Evolutionary conservation across 2,888 invertebrate species (phyloP), one percentile per base, ranked within the genome.

Genomic region (Nemurella pictetii): DNA sequence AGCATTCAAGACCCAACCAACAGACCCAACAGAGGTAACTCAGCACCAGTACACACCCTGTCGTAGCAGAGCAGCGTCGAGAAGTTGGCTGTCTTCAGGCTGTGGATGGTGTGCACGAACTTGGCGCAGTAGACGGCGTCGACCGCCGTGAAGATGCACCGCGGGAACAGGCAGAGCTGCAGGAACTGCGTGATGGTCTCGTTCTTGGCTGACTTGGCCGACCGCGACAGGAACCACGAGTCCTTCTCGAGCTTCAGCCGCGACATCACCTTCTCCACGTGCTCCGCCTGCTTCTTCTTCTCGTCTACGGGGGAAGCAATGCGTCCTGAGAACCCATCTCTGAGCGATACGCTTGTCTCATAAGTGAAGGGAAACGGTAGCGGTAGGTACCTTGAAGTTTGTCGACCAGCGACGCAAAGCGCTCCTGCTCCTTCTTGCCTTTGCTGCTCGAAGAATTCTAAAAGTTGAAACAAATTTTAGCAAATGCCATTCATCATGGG

Each of bases 91-190:
- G 98, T 98, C 91, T 97, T 97, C 88, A 99, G 92, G 88, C 95
- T 95, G 91, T 99, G 99, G 88, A 99, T 95, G 7, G 97, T 96
- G 89, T 98, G 96, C 86, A 99, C 97, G 91, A 99, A 99, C 92
- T 98, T 96, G 0, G 99, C 98, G 91, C 98, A 98, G 91, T 97
- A 99, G 85, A 99, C 93, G 36, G 99, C 98, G 92, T 99, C 99
- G 83, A 96, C 94, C 83, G 98, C 96, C 27, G 99, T 98, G 91
- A 98, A 99, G 86, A 98, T 96, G 91, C 98, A 98, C 88, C 99
- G 94, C 29, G 99, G 99, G 91, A 99, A 98, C 87, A 99, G 92
- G 90, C 99, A 99, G 85, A 98, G 92, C 91, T 99, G 99, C 89
- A 99, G 93, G 90, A 99, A 98, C 88, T 98, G 96, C 32, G 98